Base-by-base conservation (phyloP, 2,888 invertebrate genomes). In the Eurois occulta region DNA sequence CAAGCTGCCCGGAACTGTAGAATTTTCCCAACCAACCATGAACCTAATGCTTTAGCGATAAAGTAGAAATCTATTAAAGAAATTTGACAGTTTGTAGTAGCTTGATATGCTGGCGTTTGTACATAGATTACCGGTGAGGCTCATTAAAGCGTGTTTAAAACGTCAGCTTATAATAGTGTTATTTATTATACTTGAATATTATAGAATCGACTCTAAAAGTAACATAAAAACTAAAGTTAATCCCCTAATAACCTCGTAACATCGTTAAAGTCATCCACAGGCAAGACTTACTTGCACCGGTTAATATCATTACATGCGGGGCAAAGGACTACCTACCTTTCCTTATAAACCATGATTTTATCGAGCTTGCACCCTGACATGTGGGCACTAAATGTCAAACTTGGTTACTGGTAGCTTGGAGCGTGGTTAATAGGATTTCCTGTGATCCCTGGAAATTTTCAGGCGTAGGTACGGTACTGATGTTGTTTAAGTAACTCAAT, bases 261-360 rank as follows among this genome's bases (percentile, higher is more conserved):
- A n/a, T 32, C 43, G 52, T 67, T 35, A 72, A 67, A 46, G 43
- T 67, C 43, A 7, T 43, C 16, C 46, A 7, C 16, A 35, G 7
- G 4, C 7, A 66, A 41, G 41, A 67, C 43, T 28, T 52, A 60
- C 41, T 35, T 67, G 52, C 21, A 35, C 24, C 10, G 38, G 24
- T 41, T 41, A 16, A 64, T 21, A 10, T n/a, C n/a, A 0, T 52
- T 70, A n/a, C 8, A 32, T 28, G 35, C 4, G 35, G 35, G 18
- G 28, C 16, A 32, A 66, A 66, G 8, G 24, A 18, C n/a, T 35
- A 13, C 24, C 48, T 52, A 52, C 18, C 7, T 66, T 18, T 35
- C 79, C 24, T 28, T 52, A 28, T 28, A 78, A 48, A 66, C 41
- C 11, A 8, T 24, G 16, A 48, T 78, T 72, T 72, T 58, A 66